Base-by-base conservation (phyloP, 2,888 invertebrate species). In the Eupithecia dodoneata region DNA sequence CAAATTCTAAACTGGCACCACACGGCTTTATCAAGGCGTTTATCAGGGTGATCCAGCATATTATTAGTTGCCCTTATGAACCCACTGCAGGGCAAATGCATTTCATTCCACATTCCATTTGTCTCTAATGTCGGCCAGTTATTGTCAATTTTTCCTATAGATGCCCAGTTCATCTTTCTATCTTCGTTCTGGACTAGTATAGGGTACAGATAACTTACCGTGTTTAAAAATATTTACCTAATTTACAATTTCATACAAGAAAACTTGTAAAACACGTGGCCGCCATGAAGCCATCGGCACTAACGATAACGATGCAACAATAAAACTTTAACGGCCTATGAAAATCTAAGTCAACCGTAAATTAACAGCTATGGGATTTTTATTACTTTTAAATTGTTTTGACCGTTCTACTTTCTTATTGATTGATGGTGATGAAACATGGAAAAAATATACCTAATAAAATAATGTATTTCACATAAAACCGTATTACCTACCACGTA, bases 361-460 rank as follows among this genome's bases (percentile, higher is more conserved):
- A 78, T 73, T 71, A 73, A 71, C 73, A 71, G 73, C 66, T 67
- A 52, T 65, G 67, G n/a, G 7, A 7, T 71, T 47, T 78, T 75
- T 78, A 78, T 75, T 75, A 49, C 59, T 71, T 75, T 78, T 75
- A 75, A 75, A 75, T 78, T 78, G 73, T 73, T 77, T 75, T 65
- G 72, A 75, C 70, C 63, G 78, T 47, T 77, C 72, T 59, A 77
- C 71, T 71, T 76, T 71, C 67, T 41, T 72, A 52, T 65, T 73
- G 76, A 73, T 76, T 76, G 30, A 73, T 76, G 76, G 44, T 55
- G 13, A 69, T 55, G 74, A 69, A 70, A 70, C 70, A 30, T 55
- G 71, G 15, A 71, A 47, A 42, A 70, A 13, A 49, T 18, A 52
- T 52, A n/a, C n/a, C n/a, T n/a, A 71, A 71, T 47, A 71, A 71